Conservation (phyloP, 2,113 vertebrate genomes). For the Pangasianodon gigas region DNA sequence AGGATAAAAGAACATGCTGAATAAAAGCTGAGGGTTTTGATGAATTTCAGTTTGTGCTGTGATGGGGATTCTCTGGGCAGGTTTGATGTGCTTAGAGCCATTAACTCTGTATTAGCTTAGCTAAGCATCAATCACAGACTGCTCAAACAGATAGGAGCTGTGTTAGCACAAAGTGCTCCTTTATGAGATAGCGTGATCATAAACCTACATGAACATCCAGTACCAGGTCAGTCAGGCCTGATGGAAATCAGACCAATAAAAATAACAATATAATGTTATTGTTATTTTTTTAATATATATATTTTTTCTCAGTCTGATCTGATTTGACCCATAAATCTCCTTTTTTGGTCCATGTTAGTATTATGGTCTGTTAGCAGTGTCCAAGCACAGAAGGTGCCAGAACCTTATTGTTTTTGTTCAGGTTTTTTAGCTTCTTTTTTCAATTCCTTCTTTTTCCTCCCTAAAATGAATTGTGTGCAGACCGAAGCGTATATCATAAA, state of each 20-base stretch:
- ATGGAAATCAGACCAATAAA: neutral
- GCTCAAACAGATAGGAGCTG: neutral
- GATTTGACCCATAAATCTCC: too few relatives aligned
- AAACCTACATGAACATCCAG: neutral
- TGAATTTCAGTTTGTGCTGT: neutral
- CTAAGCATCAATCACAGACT: neutral
- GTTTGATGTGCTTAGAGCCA: conserved; percentile 28
- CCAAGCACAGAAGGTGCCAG: neutral
- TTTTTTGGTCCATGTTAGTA: too few relatives aligned
- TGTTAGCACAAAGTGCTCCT: neutral
- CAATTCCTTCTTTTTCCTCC: too few relatives aligned
- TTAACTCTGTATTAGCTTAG: conserved; percentile 31
- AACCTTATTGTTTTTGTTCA: too few relatives aligned
- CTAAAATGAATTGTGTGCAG: too few relatives aligned
- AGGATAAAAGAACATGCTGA: conserved; percentile 36
- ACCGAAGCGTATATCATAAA: too few relatives aligned
- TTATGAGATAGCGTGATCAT: neutral
- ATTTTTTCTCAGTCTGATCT: too few relatives aligned
- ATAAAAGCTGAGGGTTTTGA: conserved; percentile 30
- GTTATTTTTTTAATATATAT: too few relatives aligned
- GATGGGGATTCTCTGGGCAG: neutral
- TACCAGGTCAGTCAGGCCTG: neutral
- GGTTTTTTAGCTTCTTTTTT: too few relatives aligned
- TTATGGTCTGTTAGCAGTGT: too few relatives aligned
- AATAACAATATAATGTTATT: too few relatives aligned